phyloP scores from a whole-genome alignment of 2,888 invertebrate genomes.

The Dynastes grantii region DNA sequence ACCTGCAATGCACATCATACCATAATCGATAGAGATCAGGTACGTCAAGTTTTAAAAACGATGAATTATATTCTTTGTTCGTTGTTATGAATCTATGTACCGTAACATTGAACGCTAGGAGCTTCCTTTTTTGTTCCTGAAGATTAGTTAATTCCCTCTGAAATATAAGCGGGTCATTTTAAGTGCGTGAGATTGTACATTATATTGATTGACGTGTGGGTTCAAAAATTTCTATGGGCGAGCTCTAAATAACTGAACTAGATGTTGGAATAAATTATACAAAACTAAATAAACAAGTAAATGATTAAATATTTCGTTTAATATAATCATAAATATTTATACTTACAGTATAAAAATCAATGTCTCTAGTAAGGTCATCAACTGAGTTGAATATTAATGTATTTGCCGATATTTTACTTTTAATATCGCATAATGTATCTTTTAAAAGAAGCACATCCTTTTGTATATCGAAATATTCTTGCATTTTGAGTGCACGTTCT shows the following conservation, averaged over 20 bases:
- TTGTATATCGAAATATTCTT: constrained; percentile 67
- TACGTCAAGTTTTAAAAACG: constrained; percentile 77
- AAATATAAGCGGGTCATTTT: constrained; percentile 61
- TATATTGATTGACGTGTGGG: background rate
- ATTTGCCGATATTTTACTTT: constrained; percentile 59
- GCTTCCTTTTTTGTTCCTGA: constrained; percentile 73
- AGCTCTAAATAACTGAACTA: no score
- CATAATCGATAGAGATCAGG: constrained; percentile 79
- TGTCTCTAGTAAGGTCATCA: constrained; percentile 67
- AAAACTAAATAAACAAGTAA: no score
- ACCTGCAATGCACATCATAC: constrained; percentile 82
- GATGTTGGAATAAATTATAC: no score
- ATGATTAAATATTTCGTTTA: background rate
- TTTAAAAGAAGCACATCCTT: constrained; percentile 67
- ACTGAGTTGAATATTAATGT: constrained; percentile 62
- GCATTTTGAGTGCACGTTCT: constrained; percentile 67
- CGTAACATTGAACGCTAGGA: constrained; percentile 75
- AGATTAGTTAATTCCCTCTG: constrained; percentile 73
- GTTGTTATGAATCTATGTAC: constrained; percentile 75
- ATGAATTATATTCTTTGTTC: constrained; percentile 68
- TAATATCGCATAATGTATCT: constrained; percentile 65
- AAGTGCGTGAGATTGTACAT: background rate
- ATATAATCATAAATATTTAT: constrained; percentile 7
- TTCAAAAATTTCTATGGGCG: background rate
- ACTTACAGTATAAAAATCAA: constrained; percentile 68